Percentiles rank a stretch among this genome's conserved stretches.
phyloP scores from a whole-genome alignment of 1,140 invertebrate species.

The Euwallacea fornicatus region DNA sequence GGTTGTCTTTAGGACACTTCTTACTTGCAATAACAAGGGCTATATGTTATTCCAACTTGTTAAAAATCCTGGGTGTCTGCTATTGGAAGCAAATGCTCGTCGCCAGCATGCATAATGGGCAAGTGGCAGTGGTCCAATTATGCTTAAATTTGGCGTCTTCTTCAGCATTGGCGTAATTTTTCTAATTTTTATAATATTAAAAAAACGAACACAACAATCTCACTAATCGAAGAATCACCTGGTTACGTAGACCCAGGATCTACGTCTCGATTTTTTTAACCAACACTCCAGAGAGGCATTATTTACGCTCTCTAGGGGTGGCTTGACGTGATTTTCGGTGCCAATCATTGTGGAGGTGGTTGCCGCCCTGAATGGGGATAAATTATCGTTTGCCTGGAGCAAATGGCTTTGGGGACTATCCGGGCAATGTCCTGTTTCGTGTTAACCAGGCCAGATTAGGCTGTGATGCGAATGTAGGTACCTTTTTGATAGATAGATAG shows the following conservation, averaged over 20 bases:
- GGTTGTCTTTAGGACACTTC: neutral
- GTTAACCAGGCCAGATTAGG: conserved; percentile 34
- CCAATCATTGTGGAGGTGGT: conserved; percentile 50
- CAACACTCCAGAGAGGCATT: conserved; percentile 49
- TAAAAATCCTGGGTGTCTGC: too few relatives aligned
- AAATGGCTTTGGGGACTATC: conserved; percentile 21
- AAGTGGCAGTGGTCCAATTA: too few relatives aligned
- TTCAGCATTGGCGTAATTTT: too few relatives aligned
- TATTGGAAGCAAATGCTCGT: too few relatives aligned
- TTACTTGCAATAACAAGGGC: too few relatives aligned
- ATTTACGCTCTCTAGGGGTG: conserved; percentile 49
- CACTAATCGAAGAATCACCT: too few relatives aligned
- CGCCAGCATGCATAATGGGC: too few relatives aligned
- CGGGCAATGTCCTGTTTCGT: conserved; percentile 20
- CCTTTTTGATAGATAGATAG: too few relatives aligned
- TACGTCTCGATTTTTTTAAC: conserved; percentile 43
- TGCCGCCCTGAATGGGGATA: conserved; percentile 48
- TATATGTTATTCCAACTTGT: too few relatives aligned
- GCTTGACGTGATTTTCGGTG: conserved; percentile 50
- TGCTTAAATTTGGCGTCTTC: too few relatives aligned
- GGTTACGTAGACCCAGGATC: conserved; percentile 36
- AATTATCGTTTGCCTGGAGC: conserved; percentile 47
- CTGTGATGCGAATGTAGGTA: neutral
- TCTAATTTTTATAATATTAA: too few relatives aligned
- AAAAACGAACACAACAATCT: too few relatives aligned